Evolutionary conservation across 2,888 invertebrate genomes (phyloP), one percentile per base, ranked within the genome.

Genomic region (Dermolepida albohirtum): DNA sequence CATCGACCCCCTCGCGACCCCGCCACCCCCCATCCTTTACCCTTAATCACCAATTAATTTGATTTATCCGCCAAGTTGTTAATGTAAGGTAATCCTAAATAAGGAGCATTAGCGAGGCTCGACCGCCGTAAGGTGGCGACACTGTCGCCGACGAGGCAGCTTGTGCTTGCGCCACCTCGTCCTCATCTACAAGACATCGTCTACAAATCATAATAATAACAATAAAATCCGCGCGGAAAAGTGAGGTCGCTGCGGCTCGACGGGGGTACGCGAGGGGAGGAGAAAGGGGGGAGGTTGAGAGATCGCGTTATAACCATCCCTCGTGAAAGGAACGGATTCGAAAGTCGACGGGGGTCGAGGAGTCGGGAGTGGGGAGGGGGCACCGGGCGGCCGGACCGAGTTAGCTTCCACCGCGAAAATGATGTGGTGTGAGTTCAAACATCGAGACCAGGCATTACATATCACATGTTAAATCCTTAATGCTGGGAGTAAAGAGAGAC

Each of bases 41-140:
- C 59, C 59, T 59, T 59, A 59, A 59, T 59, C 59, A 59, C 59
- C 59, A 59, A 59, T 59, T 59, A 59, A 59, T 59, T 59, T 59
- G 59, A 59, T 59, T 59, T 59, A 59, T 59, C 59, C 59, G 59
- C 59, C 59, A 59, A 59, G 59, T 59, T 59, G 59, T 47, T 59
- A 59, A 59, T 59, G 59, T 59, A 59, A 59, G 59, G 59, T 59
- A 59, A 59, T 59, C 59, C 59, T 59, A 59, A 59, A 59, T 59
- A 59, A 59, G 59, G 43, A 59, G 59, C 44, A 59, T 59, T 59
- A 59, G 59, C 59, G 43, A 39, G 14, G 14, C 12, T 40, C 54
- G 57, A 16, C 55, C 17, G 47, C 49, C 66, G 57, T 55, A 65
- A 65, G 47, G 47, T 65, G 66, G 47, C 66, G 57, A 47, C 57